Percentiles rank a stretch among this genome's conserved stretches.
Conservation (phyloP, 92 coral and sea anemone genomes). For the Siderastrea radians region DNA sequence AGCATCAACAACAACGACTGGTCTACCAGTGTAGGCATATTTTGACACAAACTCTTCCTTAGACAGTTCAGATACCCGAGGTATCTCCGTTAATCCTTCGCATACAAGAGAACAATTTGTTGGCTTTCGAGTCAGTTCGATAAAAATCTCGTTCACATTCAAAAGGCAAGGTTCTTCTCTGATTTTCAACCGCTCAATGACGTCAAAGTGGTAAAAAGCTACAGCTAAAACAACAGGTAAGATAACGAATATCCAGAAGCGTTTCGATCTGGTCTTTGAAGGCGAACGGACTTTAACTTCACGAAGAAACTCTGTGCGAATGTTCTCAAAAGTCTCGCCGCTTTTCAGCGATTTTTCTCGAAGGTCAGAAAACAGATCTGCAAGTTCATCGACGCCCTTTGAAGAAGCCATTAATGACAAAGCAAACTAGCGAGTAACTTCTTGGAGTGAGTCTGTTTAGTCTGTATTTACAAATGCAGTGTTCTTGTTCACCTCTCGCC, state of each 20-base stretch:
- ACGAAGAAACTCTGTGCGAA: conserved; percentile 74
- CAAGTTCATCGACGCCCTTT: conserved; percentile 60
- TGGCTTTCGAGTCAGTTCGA: conserved; percentile 81
- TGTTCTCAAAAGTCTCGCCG: conserved; percentile 61
- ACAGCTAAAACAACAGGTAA: conserved; percentile 78
- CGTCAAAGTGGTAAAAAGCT: conserved; percentile 66
- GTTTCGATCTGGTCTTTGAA: conserved; percentile 33
- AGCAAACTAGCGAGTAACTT: background rate
- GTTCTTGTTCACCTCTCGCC: background rate
- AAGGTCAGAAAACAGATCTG: conserved; percentile 60
- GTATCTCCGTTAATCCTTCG: conserved; percentile 86
- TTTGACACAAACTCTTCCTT: conserved; percentile 77
- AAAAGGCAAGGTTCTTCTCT: conserved; percentile 74
- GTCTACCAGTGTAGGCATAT: conserved; percentile 94
- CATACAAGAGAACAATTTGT: conserved; percentile 90
- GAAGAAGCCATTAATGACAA: conserved; percentile 61
- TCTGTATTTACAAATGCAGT: background rate
- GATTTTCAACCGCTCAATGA: conserved; percentile 30
- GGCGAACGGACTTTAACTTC: conserved; percentile 18
- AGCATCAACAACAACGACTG: conserved; percentile 95
- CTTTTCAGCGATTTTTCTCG: conserved; percentile 75
- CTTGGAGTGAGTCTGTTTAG: background rate
- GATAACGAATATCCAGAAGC: conserved; percentile 55
- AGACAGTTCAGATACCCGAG: conserved; percentile 85
- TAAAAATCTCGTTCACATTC: conserved; percentile 78